Conservation (phyloP, 92 coral and sea anemone genomes). For the Parazoanthus darwini region DNA sequence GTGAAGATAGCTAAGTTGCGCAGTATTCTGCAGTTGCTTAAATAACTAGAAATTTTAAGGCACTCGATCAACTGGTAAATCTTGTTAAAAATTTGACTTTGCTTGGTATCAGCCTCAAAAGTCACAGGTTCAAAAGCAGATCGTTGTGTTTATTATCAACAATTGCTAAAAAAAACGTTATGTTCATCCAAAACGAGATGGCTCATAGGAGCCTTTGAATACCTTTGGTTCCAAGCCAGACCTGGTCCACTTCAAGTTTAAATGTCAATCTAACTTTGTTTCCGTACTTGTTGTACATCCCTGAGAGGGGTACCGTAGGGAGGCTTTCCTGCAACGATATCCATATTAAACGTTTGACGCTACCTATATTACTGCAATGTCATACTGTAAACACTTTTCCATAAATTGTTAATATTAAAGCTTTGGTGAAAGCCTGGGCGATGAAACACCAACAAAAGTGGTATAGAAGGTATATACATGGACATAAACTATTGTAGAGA, state of each 20-base stretch:
- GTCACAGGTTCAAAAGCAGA: too few relatives aligned
- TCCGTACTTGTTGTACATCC: constrained; percentile 98
- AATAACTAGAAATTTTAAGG: too few relatives aligned
- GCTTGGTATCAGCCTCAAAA: neutral
- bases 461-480: too few relatives aligned
- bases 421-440: neutral
- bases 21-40: too few relatives aligned
- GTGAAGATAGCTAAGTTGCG: too few relatives aligned
- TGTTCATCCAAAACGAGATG: neutral
- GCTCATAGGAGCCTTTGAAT: neutral
- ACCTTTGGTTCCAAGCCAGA: constrained; percentile 99
- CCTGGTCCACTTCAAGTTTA: constrained; percentile 94
- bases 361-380: neutral
- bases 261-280: constrained; percentile 97
- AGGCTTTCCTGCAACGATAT: constrained; percentile 68
- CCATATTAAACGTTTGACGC: neutral
- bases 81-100: neutral
- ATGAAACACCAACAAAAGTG: too few relatives aligned
- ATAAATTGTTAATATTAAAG: neutral
- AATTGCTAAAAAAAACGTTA: neutral
- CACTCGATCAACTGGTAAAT: neutral
- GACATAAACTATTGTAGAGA: too few relatives aligned
- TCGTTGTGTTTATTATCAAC: too few relatives aligned
- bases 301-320: constrained; percentile 86
- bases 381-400: neutral